Conservation (phyloP, 2,113 vertebrate genomes). For the Brachypodius melanocephalos region DNA sequence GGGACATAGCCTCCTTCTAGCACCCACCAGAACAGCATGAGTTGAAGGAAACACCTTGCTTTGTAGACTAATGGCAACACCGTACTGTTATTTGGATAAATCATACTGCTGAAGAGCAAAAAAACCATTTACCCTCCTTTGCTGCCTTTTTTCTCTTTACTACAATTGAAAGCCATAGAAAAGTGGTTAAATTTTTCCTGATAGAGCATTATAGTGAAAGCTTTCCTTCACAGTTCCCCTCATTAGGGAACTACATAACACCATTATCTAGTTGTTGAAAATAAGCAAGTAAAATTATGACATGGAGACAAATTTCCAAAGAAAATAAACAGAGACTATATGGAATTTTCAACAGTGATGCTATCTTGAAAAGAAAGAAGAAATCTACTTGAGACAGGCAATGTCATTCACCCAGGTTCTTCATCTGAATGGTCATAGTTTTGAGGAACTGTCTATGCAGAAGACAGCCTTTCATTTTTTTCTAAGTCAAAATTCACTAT, state of each 20-base stretch:
- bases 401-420: neutral
- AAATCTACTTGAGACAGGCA: neutral
- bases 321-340: neutral
- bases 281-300: neutral
- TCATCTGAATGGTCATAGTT: neutral
- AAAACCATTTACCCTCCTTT: neutral
- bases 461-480: neutral
- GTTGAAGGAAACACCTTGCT: neutral
- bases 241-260: neutral
- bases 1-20: accelerated
- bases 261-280: neutral
- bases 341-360: neutral
- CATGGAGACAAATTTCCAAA: neutral
- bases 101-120: neutral
- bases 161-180: neutral
- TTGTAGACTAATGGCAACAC: neutral
- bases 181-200: neutral
- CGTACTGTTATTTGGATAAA: neutral
- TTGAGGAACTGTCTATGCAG: neutral
- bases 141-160: neutral
- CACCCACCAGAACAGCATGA: neutral
- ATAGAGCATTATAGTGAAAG: neutral
- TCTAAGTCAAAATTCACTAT: neutral
- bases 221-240: neutral
- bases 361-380: neutral